phyloP scores from a whole-genome alignment of 2,797 vertebrate species.

The Crypturellus tataupa region DNA sequence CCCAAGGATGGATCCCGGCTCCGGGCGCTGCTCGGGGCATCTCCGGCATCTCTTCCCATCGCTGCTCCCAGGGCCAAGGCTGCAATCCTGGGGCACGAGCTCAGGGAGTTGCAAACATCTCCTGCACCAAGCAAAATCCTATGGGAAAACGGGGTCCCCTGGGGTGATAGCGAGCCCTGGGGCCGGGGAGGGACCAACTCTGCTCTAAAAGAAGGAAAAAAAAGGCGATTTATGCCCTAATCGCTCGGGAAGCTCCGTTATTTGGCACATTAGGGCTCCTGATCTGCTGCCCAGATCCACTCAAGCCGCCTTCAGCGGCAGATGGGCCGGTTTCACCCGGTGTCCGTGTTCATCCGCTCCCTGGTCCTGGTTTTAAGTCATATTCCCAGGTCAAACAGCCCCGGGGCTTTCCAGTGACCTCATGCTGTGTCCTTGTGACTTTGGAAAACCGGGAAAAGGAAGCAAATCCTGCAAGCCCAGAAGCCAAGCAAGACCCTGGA shows the following conservation, averaged over 20 bases:
- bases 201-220: background rate
- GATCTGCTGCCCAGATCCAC: constrained; percentile 74
- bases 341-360: constrained; percentile 68
- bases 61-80: too few relatives aligned
- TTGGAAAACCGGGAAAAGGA: background rate
- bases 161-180: too few relatives aligned
- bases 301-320: constrained; percentile 65
- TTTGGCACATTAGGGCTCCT: constrained; percentile 74
- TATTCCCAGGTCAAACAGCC: background rate
- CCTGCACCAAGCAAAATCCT: too few relatives aligned
- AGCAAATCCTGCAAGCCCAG: background rate
- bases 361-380: constrained; percentile 60
- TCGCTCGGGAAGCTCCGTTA: constrained; percentile 76
- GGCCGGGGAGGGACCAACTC: constrained; percentile 14
- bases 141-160: too few relatives aligned
- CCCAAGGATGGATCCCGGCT: too few relatives aligned
- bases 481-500: fast-evolving
- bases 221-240: constrained; percentile 80
- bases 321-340: constrained; percentile 66
- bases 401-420: too few relatives aligned
- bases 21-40: too few relatives aligned
- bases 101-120: too few relatives aligned
- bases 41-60: too few relatives aligned
- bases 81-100: too few relatives aligned
- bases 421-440: fast-evolving